A percentile compares a stretch with the other conserved stretches of the same genome.
phyloP scores from a whole-genome alignment of 2,113 vertebrate species.

The Atlantisia rogersi region DNA sequence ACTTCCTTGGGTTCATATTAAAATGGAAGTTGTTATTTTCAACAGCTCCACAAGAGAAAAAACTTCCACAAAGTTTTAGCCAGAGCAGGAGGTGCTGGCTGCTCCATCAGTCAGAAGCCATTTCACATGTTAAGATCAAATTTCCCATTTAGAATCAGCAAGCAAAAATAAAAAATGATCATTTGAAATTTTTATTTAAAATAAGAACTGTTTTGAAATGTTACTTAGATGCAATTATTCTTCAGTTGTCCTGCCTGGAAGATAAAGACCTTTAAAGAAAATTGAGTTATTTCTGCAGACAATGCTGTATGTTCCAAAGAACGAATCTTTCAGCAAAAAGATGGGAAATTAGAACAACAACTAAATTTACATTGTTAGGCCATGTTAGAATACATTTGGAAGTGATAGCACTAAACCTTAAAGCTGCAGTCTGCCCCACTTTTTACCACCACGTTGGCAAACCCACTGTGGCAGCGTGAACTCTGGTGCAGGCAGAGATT shows the following conservation, averaged over 20 bases:
- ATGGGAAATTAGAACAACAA: background rate
- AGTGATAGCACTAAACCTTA: background rate
- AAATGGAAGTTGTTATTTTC: background rate
- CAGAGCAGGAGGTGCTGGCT: background rate
- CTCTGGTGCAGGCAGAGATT: background rate
- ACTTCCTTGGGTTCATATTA: background rate
- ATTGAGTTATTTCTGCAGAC: background rate
- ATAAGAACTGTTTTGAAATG: background rate
- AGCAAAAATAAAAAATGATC: background rate
- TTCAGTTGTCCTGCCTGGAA: background rate
- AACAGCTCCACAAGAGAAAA: background rate
- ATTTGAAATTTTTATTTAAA: background rate
- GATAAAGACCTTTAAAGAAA: background rate
- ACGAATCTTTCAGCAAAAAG: background rate
- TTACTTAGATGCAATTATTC: background rate
- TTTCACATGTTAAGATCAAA: background rate
- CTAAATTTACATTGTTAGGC: background rate
- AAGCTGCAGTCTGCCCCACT: background rate
- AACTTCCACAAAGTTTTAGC: background rate
- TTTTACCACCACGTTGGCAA: background rate
- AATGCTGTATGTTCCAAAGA: background rate
- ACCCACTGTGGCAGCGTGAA: background rate
- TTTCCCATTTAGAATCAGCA: background rate
- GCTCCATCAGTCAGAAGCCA: background rate
- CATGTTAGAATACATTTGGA: background rate